Base-by-base conservation (phyloP, 2,113 vertebrate genomes). In the Sylvia atricapilla region DNA sequence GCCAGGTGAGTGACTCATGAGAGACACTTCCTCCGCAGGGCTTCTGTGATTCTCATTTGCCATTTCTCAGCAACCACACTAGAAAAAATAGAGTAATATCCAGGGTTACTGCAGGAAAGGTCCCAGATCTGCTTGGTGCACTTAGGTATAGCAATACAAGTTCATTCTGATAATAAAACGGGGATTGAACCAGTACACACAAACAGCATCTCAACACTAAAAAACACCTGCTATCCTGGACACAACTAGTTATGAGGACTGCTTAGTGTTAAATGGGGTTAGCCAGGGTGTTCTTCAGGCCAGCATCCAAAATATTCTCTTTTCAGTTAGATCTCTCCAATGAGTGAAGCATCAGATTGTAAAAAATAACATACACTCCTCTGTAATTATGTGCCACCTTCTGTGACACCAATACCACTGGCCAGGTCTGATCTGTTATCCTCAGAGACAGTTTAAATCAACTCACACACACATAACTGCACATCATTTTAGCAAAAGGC, bases 31-130 rank as follows among this genome's bases (percentile, higher is more conserved):
- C 96, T 98, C 98, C 87, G 98, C 98, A 86, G 98, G 97, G 90
- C 97, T 98, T 97, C 98, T 98, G 87, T 99, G 99, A 97, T 99
- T 99, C 98, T 99, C 99, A 98, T 98, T 99, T 97, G 99, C 99
- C 99, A 99, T 99, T 96, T 98, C 98, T 98, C 98, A 97, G 98
- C 97, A 96, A 98, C 97, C 97, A 93, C 98, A 93, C 97, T 96
- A 95, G 84, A 74, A 95, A 88, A 95, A 81, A 79, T 18, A 88
- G 20, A 88, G 88, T 6, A 82, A 93, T 59, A 43, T 17, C 43
- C 7, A 1, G 27, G 1, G 53, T 87, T 74, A 92, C 3, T 33
- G 39, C 30, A 72, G 12, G 39, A 52, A 27, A 79, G 56, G 39
- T 15, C 23, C 52, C 39, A 67, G 25, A 66, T 17, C 33, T 35